Evolutionary conservation across 2,797 vertebrate species (phyloP).

Genomic region (Zonotrichia albicollis): DNA sequence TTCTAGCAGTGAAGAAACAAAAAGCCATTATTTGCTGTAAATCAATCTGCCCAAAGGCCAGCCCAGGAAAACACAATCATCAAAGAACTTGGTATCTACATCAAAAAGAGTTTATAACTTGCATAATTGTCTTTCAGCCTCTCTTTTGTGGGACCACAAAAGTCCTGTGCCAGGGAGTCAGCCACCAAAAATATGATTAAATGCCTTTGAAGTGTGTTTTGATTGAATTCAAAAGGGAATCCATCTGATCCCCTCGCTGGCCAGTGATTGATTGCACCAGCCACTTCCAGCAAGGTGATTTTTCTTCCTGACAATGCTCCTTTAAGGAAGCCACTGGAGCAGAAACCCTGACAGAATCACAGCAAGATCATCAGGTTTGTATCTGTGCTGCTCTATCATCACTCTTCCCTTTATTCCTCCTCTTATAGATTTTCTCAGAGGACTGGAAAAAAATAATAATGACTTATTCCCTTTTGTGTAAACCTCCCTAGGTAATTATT

Average conservation of each 20-base stretch:
- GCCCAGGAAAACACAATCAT: neutral
- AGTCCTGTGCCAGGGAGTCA: neutral
- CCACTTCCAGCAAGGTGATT: conserved; percentile 14
- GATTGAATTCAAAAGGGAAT: conserved; percentile 45
- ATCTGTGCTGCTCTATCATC: neutral
- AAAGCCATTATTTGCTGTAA: neutral
- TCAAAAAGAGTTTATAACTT: neutral
- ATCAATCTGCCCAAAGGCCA: neutral
- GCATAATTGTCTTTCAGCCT: neutral
- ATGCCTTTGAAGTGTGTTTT: conserved; percentile 7
- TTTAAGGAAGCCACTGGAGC: conserved; percentile 7
- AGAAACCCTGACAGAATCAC: neutral
- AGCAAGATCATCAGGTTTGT: conserved; percentile 8
- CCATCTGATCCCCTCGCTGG: neutral
- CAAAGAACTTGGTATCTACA: neutral
- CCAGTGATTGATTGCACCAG: conserved; percentile 16
- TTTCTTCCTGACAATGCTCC: conserved; percentile 47
- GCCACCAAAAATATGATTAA: conserved; percentile 10
- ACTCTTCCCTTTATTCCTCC: neutral
- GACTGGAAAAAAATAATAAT: neutral
- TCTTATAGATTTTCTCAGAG: neutral
- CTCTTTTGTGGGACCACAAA: neutral
- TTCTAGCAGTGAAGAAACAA: neutral
- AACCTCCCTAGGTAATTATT: conserved; percentile 3
- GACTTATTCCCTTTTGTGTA: neutral